A percentile compares a stretch with the other conserved stretches of the same genome.
Evolutionary conservation across 2,888 invertebrate species (phyloP).

Genomic region (Globia sparganii): DNA sequence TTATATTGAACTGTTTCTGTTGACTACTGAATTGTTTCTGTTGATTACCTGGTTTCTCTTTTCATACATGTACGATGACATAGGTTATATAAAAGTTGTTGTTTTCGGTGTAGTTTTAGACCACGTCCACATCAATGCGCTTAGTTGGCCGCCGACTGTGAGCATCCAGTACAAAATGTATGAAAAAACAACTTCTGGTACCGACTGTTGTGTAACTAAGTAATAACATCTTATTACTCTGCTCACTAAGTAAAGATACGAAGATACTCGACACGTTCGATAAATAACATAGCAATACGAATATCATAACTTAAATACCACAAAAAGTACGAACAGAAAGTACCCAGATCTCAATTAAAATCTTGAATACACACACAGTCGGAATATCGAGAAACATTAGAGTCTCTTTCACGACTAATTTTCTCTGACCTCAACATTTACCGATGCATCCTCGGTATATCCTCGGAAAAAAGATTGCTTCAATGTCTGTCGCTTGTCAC

Average conservation of each 20-base stretch:
- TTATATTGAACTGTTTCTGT: constrained; percentile 56
- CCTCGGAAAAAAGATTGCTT: constrained; percentile 30
- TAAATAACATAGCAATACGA: neutral
- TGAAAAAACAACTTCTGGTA: neutral
- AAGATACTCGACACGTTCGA: neutral
- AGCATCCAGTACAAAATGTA: neutral
- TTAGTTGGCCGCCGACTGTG: neutral
- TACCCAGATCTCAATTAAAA: neutral
- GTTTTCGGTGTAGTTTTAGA: neutral
- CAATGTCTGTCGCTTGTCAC: constrained; percentile 33
- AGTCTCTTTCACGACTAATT: neutral
- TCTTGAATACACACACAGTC: too few relatives aligned
- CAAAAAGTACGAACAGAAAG: neutral
- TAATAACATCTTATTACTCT: neutral
- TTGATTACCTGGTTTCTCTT: constrained; percentile 46
- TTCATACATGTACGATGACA: neutral
- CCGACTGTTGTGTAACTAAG: neutral
- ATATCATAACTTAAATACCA: neutral
- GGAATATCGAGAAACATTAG: neutral
- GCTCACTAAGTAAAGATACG: neutral
- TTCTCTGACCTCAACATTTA: constrained; percentile 34
- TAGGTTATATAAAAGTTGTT: constrained; percentile 11
- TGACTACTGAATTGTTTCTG: constrained; percentile 51
- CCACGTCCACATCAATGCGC: neutral
- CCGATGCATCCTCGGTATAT: constrained; percentile 31